Percentiles rank a stretch among this genome's conserved stretches.
Evolutionary conservation across 2,888 invertebrate genomes (phyloP).

Genomic region (Escarpia spicata): DNA sequence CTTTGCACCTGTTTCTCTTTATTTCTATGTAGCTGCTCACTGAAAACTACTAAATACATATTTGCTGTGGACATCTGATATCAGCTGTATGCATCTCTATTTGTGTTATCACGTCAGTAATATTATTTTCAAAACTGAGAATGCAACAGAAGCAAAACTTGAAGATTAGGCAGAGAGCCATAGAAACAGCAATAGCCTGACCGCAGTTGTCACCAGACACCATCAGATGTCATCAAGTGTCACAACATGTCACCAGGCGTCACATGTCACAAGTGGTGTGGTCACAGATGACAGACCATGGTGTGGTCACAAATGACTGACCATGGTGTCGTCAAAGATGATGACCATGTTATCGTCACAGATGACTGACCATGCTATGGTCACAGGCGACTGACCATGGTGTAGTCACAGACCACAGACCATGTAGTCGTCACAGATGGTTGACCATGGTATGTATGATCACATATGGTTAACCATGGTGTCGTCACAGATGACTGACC

Average conservation of each 20-base stretch:
- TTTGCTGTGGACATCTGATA: too few species aligned
- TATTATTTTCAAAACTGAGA: too few species aligned
- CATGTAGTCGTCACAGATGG: background rate
- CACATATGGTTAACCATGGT: background rate
- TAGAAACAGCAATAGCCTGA: background rate
- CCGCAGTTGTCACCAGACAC: background rate
- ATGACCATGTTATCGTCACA: too few species aligned
- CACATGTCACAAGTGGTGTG: background rate
- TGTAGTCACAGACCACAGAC: background rate
- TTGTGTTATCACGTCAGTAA: background rate
- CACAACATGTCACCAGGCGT: background rate
- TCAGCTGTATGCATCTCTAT: background rate
- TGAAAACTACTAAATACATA: too few species aligned
- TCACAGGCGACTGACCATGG: background rate
- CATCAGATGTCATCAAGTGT: background rate
- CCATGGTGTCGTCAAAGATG: background rate
- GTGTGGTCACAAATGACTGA: background rate
- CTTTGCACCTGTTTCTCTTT: too few species aligned
- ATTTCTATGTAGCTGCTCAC: too few species aligned
- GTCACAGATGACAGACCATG: background rate
- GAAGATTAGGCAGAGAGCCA: too few species aligned
- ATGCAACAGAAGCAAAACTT: too few species aligned
- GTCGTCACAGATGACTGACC: background rate
- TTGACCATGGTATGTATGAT: background rate
- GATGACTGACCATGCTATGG: background rate